Evolutionary conservation across 2,797 vertebrate genomes (phyloP).

Genomic region (Sardinella longiceps): DNA sequence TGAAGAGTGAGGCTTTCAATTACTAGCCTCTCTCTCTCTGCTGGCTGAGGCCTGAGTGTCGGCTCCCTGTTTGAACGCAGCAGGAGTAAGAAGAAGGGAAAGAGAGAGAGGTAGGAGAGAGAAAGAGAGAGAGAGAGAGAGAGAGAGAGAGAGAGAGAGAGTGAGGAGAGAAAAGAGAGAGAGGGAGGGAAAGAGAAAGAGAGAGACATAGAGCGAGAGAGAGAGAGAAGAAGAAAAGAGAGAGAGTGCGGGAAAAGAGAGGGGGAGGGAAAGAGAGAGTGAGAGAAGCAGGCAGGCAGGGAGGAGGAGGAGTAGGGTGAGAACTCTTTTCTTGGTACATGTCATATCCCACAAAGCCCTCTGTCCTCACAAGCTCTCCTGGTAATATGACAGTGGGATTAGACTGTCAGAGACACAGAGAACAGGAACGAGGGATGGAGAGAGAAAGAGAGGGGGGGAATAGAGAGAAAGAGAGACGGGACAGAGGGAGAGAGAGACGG

Average conservation of each 20-base stretch:
- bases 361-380: constrained; percentile 51
- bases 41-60: neutral
- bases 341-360: constrained; percentile 53
- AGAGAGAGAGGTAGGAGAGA: too few relatives aligned
- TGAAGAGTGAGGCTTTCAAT: neutral
- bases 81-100: too few relatives aligned
- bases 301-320: neutral
- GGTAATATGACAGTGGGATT: constrained; percentile 42
- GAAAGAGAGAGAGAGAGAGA: neutral
- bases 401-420: neutral
- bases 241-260: neutral
- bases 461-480: too few relatives aligned
- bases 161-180: neutral
- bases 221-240: neutral
- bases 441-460: neutral
- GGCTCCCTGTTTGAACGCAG: neutral
- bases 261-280: neutral
- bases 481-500: too few relatives aligned
- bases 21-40: neutral
- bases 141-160: neutral
- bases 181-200: neutral
- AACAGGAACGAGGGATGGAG: neutral
- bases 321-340: constrained; percentile 43
- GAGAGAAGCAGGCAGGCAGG: too few relatives aligned
- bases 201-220: neutral